A percentile compares a stretch with the other conserved stretches of the same genome.
These are phyloP conservation scores for Graphium colonna DNA, from an alignment of 2,888 invertebrate genomes.

Conservation along the genomic window DNA sequence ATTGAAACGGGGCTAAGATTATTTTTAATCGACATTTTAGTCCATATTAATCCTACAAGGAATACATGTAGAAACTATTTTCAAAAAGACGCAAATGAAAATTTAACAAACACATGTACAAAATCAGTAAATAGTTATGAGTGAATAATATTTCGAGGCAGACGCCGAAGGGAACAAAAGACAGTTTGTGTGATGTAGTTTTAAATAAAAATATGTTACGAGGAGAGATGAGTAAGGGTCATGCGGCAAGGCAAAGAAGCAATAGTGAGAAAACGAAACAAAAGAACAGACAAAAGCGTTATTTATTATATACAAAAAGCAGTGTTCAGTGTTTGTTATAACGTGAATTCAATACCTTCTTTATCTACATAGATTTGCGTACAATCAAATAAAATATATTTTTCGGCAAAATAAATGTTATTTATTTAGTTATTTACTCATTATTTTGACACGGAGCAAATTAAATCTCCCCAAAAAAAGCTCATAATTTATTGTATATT, in stretches of 20 bases:
- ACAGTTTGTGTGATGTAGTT: neutral
- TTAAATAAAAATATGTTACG: neutral
- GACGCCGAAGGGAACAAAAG: neutral
- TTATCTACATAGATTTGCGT: too few species aligned
- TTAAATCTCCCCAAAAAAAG: too few species aligned
- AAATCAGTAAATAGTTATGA: neutral
- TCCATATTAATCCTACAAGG: too few species aligned
- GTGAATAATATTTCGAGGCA: too few species aligned
- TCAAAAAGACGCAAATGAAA: neutral
- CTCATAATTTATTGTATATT: too few species aligned
- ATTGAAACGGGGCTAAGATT: too few species aligned
- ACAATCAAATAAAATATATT: too few species aligned
- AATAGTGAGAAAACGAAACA: conserved; percentile 30
- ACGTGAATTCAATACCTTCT: neutral
- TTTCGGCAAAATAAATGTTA: too few species aligned
- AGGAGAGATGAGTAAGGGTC: neutral
- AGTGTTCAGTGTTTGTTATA: conserved; percentile 11
- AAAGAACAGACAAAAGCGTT: conserved; percentile 59
- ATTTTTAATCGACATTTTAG: too few species aligned
- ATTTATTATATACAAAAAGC: conserved; percentile 22
- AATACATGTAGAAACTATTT: too few species aligned
- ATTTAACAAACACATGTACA: neutral
- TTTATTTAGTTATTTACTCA: too few species aligned
- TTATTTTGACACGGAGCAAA: too few species aligned
- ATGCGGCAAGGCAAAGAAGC: conserved; percentile 13